phyloP scores from a whole-genome alignment of 2,888 invertebrate genomes.

The Eueremaeus valkanovi region DNA sequence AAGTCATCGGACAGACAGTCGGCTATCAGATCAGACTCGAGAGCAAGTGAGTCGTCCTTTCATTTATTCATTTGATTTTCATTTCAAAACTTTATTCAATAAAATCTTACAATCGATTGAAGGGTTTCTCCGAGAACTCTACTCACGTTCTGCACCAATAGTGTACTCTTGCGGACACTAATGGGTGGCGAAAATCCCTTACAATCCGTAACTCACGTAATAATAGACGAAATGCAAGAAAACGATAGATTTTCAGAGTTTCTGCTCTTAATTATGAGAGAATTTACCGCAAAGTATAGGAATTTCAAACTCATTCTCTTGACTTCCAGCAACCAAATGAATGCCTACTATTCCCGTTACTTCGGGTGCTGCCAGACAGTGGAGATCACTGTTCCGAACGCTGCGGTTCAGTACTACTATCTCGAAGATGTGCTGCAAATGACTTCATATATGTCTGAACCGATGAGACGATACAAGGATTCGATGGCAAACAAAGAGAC shows the following conservation, averaged over 20 bases:
- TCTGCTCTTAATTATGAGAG: constrained; percentile 75
- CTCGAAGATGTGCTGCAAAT: constrained; percentile 70
- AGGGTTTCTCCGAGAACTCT: constrained; percentile 72
- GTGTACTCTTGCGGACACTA: constrained; percentile 78
- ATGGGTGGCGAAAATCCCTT: constrained; percentile 69
- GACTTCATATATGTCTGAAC: constrained; percentile 53
- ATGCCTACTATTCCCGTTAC: constrained; percentile 72
- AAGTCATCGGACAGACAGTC: constrained; percentile 70
- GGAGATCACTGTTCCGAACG: constrained; percentile 70
- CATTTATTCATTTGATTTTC: constrained; percentile 14
- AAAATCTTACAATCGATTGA: constrained; percentile 37
- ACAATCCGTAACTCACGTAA: constrained; percentile 69
- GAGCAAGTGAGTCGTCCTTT: constrained; percentile 60
- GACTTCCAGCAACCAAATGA: constrained; percentile 84
- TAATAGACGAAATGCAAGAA: constrained; percentile 88
- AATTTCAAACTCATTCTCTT: constrained; percentile 79
- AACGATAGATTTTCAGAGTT: constrained; percentile 90
- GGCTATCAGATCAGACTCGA: constrained; percentile 90
- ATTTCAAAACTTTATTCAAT: neutral
- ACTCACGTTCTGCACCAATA: constrained; percentile 86
- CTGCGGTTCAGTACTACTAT: constrained; percentile 69
- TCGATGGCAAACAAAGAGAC: constrained; percentile 45
- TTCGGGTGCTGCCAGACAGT: constrained; percentile 75
- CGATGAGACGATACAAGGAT: constrained; percentile 52
- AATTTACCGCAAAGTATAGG: constrained; percentile 65